A percentile compares a stretch with the other conserved stretches of the same genome.
Conservation (phyloP, 2,888 invertebrate species). For the Eupithecia insigniata region DNA sequence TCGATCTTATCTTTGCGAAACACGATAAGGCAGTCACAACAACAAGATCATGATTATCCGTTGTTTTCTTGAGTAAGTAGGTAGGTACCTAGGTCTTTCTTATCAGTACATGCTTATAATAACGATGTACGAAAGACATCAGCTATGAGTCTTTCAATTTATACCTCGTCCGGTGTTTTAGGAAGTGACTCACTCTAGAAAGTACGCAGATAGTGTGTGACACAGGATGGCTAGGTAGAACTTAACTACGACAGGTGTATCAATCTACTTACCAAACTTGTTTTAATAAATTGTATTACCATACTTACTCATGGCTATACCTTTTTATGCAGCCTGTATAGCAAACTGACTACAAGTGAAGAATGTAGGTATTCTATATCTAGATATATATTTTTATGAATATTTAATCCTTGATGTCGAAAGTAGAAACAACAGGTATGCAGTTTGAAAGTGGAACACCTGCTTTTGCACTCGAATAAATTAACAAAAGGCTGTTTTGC, state of each 20-base stretch:
- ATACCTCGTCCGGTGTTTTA: conserved; percentile 26
- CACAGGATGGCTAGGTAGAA: conserved; percentile 23
- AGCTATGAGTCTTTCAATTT: conserved; percentile 11
- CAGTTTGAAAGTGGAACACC: conserved; percentile 49
- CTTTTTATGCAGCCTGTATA: conserved; percentile 20
- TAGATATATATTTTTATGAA: conserved; percentile 32
- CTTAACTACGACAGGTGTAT: conserved; percentile 42
- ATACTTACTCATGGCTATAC: conserved; percentile 18
- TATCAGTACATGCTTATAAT: not conserved
- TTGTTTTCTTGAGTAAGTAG: not conserved
- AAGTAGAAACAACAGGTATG: conserved; percentile 36
- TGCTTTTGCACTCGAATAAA: conserved; percentile 36
- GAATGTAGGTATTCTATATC: not conserved
- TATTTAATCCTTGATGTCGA: conserved; percentile 48
- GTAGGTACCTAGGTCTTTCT: not conserved
- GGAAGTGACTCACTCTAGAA: conserved; percentile 51
- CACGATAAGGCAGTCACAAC: conserved; percentile 41
- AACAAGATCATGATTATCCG: conserved; percentile 8
- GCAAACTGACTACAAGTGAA: not conserved
- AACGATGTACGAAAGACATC: not conserved
- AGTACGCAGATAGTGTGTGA: conserved; percentile 41
- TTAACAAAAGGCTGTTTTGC: conserved; percentile 5
- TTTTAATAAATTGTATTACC: conserved; percentile 30
- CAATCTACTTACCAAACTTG: conserved; percentile 36
- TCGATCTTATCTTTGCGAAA: conserved; percentile 43